Evolutionary conservation across 2,113 vertebrate species (phyloP).

Genomic region (Brienomyrus brachyistius): DNA sequence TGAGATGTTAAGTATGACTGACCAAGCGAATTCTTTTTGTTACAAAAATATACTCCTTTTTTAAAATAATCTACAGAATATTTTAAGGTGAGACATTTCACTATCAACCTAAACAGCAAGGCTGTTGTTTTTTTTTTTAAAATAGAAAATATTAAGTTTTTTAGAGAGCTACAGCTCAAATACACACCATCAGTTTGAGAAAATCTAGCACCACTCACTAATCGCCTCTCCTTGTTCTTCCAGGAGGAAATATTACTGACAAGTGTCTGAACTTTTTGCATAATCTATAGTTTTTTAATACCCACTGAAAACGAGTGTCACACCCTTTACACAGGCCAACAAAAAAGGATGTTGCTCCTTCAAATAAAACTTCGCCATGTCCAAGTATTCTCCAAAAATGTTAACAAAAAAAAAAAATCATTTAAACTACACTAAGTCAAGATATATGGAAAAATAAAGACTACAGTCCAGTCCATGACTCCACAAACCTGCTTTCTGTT

Average conservation of each 20-base stretch:
- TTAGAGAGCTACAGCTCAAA: constrained; percentile 46
- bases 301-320: constrained; percentile 60
- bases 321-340: constrained; percentile 69
- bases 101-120: constrained; percentile 62
- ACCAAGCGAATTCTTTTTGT: constrained; percentile 61
- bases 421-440: constrained; percentile 79
- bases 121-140: constrained; percentile 52
- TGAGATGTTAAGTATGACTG: constrained; percentile 61
- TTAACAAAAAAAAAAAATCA: constrained; percentile 52
- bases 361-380: constrained; percentile 69
- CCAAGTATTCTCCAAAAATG: constrained; percentile 74
- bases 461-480: constrained; percentile 61
- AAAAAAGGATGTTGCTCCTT: constrained; percentile 69
- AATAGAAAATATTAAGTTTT: constrained; percentile 62
- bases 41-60: constrained; percentile 73
- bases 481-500: constrained; percentile 60
- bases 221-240: not conserved
- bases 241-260: constrained; percentile 37
- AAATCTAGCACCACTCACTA: constrained; percentile 43
- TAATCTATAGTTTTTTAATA: constrained; percentile 62
- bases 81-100: constrained; percentile 65
- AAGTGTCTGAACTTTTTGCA: constrained; percentile 65
- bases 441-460: constrained; percentile 57
- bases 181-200: constrained; percentile 42
- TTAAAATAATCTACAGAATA: constrained; percentile 73